Evolutionary conservation across 1,140 invertebrate species (phyloP).

Genomic region (Thaumatotibia leucotreta): DNA sequence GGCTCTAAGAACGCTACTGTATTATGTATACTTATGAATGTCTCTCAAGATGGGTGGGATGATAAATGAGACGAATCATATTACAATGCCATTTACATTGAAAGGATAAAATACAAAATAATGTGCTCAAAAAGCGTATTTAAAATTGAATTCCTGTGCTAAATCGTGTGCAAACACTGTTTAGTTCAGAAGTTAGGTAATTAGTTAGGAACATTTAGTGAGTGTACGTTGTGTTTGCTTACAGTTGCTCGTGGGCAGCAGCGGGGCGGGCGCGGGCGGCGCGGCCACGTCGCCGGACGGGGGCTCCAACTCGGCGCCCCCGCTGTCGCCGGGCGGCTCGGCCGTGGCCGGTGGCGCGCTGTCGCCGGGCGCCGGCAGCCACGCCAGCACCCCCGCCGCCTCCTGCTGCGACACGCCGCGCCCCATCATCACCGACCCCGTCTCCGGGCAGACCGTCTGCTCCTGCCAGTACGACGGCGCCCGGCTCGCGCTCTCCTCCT

Average conservation of each 20-base stretch:
- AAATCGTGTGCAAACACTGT: too few species aligned
- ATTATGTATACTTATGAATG: too few species aligned
- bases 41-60: too few species aligned
- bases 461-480: conserved; percentile 96
- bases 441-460: conserved; percentile 96
- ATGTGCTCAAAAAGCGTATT: too few species aligned
- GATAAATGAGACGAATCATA: too few species aligned
- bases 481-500: conserved; percentile 82
- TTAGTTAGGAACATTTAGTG: neutral
- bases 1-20: too few species aligned
- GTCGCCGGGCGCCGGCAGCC: conserved; percentile 84
- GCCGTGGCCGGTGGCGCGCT: conserved; percentile 81
- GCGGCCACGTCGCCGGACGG: conserved; percentile 80
- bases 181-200: too few species aligned
- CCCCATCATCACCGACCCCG: conserved; percentile 95
- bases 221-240: conserved; percentile 40
- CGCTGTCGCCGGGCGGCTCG: conserved; percentile 79
- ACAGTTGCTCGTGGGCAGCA: conserved; percentile 83
- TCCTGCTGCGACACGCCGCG: conserved; percentile 95
- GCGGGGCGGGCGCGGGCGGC: conserved; percentile 80
- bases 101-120: too few species aligned
- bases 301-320: conserved; percentile 78
- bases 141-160: too few species aligned
- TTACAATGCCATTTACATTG: too few species aligned
- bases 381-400: conserved; percentile 78